Evolutionary conservation across 2,797 vertebrate genomes (phyloP), one percentile per base, ranked within the genome.

Genomic region (Xenopus petersii): DNA sequence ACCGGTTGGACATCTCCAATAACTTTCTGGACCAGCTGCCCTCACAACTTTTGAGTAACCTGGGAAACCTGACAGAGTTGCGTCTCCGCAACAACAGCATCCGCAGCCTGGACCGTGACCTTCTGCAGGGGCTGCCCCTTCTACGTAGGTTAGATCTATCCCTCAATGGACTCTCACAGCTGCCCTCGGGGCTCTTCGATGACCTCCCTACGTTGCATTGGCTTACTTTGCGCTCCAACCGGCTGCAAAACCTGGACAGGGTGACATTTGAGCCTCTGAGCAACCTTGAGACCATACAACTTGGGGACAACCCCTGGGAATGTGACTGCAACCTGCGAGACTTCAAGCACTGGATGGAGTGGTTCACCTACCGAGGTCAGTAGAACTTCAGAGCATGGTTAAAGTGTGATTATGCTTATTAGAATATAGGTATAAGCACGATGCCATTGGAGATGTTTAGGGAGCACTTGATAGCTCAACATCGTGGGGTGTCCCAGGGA

Each of bases 301-400:
- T 99, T 8, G 95, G 96, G 71, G 95, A 95, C 47, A 99, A 99
- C 83, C 98, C 96, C 64, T 99, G 98, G 36, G 97, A 98, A 81
- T 99, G 98, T 0, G 97, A 99, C 88, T 99, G 98, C 88, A 97
- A 95, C 88, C 92, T 98, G 46, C 92, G 96, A 0, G 96, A 97
- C 80, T 98, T 99, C 90, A 98, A 98, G 83, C 96, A 98, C 87
- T 99, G 97, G 98, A 95, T 99, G 90, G 98, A 99, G 82, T 98
- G 98, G 98, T 96, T 98, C 80, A 93, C 97, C 74, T 99, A 99
- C 81, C 87, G 97, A 95, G 98, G 98, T 98, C 77, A 83, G 89
- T 26, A 60, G 8, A 60, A 11, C 58, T 26, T 60, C 15, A 51
- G 36, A 42, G 5, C 36, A 12, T 51, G 12, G 26, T 30, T 30